Base-by-base conservation (phyloP, 2,113 vertebrate genomes). In the Sigmodon hispidus region DNA sequence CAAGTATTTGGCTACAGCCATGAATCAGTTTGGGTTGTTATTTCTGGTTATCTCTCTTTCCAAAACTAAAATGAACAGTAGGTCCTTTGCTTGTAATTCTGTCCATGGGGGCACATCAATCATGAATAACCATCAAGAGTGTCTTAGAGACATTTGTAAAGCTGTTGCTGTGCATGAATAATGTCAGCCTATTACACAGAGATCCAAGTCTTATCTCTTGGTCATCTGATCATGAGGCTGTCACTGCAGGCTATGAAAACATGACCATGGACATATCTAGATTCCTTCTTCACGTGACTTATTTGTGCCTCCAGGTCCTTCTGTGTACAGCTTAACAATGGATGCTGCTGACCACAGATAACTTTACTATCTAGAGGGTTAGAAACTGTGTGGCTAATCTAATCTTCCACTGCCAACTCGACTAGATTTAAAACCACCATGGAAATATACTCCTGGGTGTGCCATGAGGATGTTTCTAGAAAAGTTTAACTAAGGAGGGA, bases 251-350 rank as follows among this genome's bases (percentile, higher is more conserved):
- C 55, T 59, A 22, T 31, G 77, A 73, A 34, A 67, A n/a, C n/a
- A n/a, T n/a, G n/a, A n/a, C 76, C 1, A 0, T n/a, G 55, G 26
- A 1, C 13, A 10, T 7, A 3, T 55, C 31, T 48, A 43, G 7
- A 9, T 17, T n/a, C 29, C 52, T 57, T 85, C 55, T 16, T 93
- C 22, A 13, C 22, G 1, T 34, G 61, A 61, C 24, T 31, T 84
- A 31, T 63, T 26, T 43, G n/a, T 63, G 16, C 57, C 24, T 29
- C 57, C 8, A 43, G 80, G 57, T n/a, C 24, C 57, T 11, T 61
- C 57, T 84, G 48, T 10, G 48, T n/a, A 40, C 67, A 21, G 10
- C 55, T 52, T 94, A 76, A 88, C 77, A 80, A 5, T 72, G n/a
- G 36, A 57, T 45, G 2, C 48, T 87, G 15, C 12, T 21, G 36